These are phyloP conservation scores for Micrastur ruficollis DNA, from an alignment of 2,797 vertebrate species.

Conservation along the genomic window DNA sequence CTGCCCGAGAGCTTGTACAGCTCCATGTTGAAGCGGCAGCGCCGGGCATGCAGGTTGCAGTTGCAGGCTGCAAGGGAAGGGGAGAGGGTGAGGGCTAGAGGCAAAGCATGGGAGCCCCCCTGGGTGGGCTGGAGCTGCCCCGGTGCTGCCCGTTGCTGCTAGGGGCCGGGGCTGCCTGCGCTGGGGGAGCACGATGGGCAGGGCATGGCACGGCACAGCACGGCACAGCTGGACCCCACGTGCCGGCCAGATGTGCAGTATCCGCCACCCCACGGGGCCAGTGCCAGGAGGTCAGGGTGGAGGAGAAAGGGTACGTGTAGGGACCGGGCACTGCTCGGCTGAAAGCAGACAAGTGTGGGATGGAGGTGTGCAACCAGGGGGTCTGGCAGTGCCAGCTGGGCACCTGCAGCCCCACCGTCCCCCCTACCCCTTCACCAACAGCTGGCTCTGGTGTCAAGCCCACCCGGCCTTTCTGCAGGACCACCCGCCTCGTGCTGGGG, in stretches of 20 bases:
- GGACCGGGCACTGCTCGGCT: fast-evolving
- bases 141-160: fast-evolving
- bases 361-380: background rate
- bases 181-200: fast-evolving
- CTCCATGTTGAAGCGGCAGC: slow-evolving; percentile 98
- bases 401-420: background rate
- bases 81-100: background rate
- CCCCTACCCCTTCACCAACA: background rate
- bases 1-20: slow-evolving; percentile 93
- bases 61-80: slow-evolving; percentile 85
- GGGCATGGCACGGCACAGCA: background rate
- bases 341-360: background rate
- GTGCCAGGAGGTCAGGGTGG: fast-evolving
- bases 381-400: background rate
- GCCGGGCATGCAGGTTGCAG: slow-evolving; percentile 93
- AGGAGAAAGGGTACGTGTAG: background rate
- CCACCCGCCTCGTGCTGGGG: background rate
- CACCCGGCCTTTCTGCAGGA: background rate
- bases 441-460: background rate
- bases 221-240: fast-evolving
- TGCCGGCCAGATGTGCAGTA: background rate
- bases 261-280: fast-evolving
- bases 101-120: background rate
- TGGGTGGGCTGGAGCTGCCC: background rate
- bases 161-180: background rate